Conservation (phyloP, 2,888 invertebrate genomes). For the Polyommatus iphigenia region DNA sequence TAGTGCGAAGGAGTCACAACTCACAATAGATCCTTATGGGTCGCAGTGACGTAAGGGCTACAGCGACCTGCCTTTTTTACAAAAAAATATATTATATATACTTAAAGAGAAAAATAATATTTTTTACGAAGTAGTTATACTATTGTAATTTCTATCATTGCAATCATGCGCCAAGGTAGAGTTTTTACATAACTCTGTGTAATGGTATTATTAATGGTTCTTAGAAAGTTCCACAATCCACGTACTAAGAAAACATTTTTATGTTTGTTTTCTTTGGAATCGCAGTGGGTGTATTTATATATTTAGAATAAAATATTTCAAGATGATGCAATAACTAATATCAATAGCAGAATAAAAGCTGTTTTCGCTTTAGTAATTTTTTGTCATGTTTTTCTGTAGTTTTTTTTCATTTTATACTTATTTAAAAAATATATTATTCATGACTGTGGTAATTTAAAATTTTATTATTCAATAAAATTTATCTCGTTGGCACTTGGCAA, state of each 20-base stretch:
- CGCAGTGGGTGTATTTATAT: not conserved
- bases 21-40: too few species aligned
- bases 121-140: not conserved
- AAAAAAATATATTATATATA: too few species aligned
- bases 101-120: not conserved
- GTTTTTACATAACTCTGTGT: conserved; percentile 15
- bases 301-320: not conserved
- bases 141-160: not conserved
- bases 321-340: too few species aligned
- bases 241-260: not conserved
- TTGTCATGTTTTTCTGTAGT: too few species aligned
- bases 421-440: not conserved
- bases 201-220: conserved; percentile 20
- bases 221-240: not conserved
- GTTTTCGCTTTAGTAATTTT: too few species aligned
- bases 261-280: not conserved
- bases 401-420: not conserved
- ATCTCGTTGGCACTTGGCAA: not conserved
- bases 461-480: not conserved
- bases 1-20: too few species aligned
- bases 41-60: too few species aligned
- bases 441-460: not conserved
- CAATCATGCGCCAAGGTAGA: not conserved
- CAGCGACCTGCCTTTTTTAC: too few species aligned
- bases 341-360: too few species aligned